phyloP scores from a whole-genome alignment of 2,113 vertebrate species.

The Halichoeres trimaculatus region DNA sequence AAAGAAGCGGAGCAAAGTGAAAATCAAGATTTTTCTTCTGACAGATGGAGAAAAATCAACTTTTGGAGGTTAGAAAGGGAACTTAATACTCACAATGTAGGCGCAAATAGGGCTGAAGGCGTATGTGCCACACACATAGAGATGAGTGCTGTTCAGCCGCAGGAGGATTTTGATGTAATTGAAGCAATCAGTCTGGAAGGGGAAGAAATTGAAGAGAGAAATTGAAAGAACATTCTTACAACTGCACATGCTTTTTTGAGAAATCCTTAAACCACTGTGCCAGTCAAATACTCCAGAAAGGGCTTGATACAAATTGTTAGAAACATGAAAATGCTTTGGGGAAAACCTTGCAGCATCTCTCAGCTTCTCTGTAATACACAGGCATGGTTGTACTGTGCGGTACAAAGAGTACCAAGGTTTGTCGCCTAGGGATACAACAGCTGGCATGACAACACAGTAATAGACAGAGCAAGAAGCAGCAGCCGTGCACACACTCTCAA shows the following conservation, averaged over 20 bases:
- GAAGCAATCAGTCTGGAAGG: constrained; percentile 93
- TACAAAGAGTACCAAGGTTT: constrained; percentile 58
- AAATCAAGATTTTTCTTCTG: constrained; percentile 2
- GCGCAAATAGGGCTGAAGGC: constrained; percentile 95
- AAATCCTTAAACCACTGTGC: constrained; percentile 16
- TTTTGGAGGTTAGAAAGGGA: constrained; percentile 9
- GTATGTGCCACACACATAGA: constrained; percentile 94
- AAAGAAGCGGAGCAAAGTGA: constrained; percentile 4
- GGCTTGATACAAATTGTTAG: neutral
- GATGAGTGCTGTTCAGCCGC: constrained; percentile 90
- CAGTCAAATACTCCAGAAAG: constrained; percentile 15
- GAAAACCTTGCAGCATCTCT: constrained; percentile 50
- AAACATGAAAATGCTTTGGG: constrained; percentile 20
- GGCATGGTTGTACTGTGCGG: constrained; percentile 42
- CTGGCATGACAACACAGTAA: constrained; percentile 74
- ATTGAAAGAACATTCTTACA: constrained; percentile 17
- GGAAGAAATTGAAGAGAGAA: constrained; percentile 45
- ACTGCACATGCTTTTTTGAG: constrained; percentile 14
- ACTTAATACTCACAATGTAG: constrained; percentile 89
- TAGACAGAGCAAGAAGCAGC: constrained; percentile 26
- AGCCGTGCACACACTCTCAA: neutral
- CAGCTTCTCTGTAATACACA: constrained; percentile 51
- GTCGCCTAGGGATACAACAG: constrained; percentile 71
- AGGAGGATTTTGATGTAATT: constrained; percentile 98
- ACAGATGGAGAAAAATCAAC: neutral